phyloP scores from a whole-genome alignment of 2,888 invertebrate species.

The Ichneumoninae sp. region DNA sequence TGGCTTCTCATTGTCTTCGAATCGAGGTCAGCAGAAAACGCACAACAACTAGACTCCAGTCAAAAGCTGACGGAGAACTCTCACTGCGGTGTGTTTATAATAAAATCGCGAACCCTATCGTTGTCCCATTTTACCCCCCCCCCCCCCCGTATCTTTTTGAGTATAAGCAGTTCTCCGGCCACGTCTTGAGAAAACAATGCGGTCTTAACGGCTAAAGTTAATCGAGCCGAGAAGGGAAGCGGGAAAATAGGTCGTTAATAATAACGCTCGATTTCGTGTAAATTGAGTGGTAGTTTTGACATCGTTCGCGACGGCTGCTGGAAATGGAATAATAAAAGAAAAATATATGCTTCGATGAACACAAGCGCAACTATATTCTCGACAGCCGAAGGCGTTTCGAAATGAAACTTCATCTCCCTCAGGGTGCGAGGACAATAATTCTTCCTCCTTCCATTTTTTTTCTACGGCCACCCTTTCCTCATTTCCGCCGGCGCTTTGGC shows the following conservation, averaged over 20 bases:
- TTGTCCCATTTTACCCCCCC: not conserved
- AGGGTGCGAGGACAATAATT: constrained; percentile 32
- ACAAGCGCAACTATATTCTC: not conserved
- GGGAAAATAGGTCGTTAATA: not conserved
- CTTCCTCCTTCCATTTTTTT: constrained; percentile 1
- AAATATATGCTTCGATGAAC: not conserved
- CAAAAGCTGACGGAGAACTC: constrained; percentile 24
- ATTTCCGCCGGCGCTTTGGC: constrained; percentile 7
- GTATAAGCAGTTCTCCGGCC: not conserved
- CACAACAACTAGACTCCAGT: not conserved
- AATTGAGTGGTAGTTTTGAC: not conserved
- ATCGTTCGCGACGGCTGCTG: not conserved
- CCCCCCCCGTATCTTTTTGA: not conserved
- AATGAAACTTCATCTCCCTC: constrained; percentile 39
- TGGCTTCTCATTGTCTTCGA: constrained; percentile 69
- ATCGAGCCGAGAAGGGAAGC: not conserved
- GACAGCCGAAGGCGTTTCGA: constrained; percentile 6
- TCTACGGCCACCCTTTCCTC: constrained; percentile 11
- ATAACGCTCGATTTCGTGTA: not conserved
- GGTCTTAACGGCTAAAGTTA: not conserved
- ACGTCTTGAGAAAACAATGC: constrained; percentile 12
- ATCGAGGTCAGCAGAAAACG: constrained; percentile 70
- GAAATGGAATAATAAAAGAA: constrained; percentile 1
- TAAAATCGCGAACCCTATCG: constrained; percentile 10
- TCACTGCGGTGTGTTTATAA: constrained; percentile 18